These are phyloP conservation scores for Capitulum mitella DNA, from an alignment of 2,888 invertebrate species.

Conservation along the genomic window DNA sequence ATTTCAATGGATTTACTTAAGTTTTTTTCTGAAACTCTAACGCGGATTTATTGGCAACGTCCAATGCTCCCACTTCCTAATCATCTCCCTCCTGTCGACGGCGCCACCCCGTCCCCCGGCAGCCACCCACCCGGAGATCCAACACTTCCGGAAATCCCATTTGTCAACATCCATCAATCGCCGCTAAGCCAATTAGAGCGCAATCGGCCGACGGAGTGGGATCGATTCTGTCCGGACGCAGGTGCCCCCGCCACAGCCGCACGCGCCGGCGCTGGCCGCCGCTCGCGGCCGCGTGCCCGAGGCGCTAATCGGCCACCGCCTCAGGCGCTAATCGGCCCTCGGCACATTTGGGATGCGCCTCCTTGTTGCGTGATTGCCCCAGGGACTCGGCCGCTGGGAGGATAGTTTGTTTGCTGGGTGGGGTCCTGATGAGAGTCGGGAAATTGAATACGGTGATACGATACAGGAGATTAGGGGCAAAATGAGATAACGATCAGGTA, in stretches of 20 bases:
- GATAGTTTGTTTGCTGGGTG: too few species aligned
- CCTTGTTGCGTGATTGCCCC: too few species aligned
- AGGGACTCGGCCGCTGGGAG: too few species aligned
- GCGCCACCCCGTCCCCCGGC: not conserved
- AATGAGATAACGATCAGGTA: too few species aligned
- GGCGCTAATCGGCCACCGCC: not conserved
- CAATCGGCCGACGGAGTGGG: not conserved
- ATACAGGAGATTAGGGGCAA: too few species aligned
- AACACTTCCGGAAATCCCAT: not conserved
- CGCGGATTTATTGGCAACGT: too few species aligned
- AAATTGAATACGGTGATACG: too few species aligned
- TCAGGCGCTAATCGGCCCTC: not conserved
- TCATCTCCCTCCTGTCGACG: not conserved
- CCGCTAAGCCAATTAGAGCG: not conserved
- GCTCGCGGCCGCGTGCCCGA: not conserved
- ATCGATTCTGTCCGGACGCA: not conserved
- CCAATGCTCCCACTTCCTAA: not conserved
- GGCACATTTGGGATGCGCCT: too few species aligned
- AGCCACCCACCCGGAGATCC: not conserved
- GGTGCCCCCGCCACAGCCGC: not conserved
- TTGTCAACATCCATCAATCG: not conserved
- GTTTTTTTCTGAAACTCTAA: too few species aligned
- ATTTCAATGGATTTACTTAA: too few species aligned
- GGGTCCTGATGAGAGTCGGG: too few species aligned
- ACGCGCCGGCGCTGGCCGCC: not conserved